These are phyloP conservation scores for Oceanodroma tethys DNA, from an alignment of 2,113 vertebrate genomes.

Conservation along the genomic window DNA sequence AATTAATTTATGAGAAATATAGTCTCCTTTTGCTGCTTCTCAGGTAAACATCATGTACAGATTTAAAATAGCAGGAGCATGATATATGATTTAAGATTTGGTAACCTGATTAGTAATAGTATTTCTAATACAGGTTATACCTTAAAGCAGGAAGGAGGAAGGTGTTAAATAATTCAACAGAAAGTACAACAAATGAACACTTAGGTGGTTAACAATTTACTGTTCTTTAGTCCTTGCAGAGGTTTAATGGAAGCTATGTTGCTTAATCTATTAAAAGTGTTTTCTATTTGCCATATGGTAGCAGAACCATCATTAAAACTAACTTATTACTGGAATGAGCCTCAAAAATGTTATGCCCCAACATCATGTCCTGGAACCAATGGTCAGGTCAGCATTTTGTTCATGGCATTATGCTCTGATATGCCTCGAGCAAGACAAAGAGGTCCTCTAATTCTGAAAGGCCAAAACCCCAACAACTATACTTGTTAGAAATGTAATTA, in stretches of 20 bases:
- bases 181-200: slow-evolving; percentile 21
- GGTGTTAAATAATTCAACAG: slow-evolving; percentile 58
- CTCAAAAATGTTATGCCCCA: slow-evolving; percentile 24
- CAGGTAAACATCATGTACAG: neutral
- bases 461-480: slow-evolving; percentile 1
- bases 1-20: neutral
- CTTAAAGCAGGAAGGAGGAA: slow-evolving; percentile 14
- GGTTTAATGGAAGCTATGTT: slow-evolving; percentile 39
- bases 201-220: neutral
- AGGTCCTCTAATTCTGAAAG: slow-evolving; percentile 52
- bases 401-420: neutral
- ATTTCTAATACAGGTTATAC: slow-evolving; percentile 32
- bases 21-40: slow-evolving; percentile 3
- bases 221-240: neutral
- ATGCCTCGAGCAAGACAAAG: slow-evolving; percentile 10
- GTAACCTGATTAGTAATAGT: neutral
- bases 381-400: slow-evolving; percentile 42
- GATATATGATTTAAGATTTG: neutral
- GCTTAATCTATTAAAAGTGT: slow-evolving; percentile 43
- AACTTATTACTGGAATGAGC: slow-evolving; percentile 39
- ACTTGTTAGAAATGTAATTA: neutral
- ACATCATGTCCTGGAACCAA: neutral
- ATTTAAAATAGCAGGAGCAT: neutral
- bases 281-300: slow-evolving; percentile 46
- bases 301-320: slow-evolving; percentile 47